Evolutionary conservation across 92 coral and sea anemone species (phyloP), one percentile per base, ranked within the genome.

Genomic region (Epizoanthus ramosus): DNA sequence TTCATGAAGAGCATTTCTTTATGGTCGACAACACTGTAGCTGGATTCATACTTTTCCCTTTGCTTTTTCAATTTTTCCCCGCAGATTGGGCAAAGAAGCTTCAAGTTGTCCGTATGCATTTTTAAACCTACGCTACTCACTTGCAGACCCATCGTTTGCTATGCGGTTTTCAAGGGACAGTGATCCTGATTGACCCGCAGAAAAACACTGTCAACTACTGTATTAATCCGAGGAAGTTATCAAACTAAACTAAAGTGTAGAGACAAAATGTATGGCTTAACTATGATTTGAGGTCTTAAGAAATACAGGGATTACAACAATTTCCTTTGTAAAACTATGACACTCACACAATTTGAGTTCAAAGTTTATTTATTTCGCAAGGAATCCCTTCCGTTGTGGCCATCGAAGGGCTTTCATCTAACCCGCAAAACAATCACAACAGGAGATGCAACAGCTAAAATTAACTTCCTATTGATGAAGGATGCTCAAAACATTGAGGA

Each of bases 11-110:
- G 41, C 41, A 68, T 33, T 15, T 68, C 52, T 18, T 24, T 15
- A 37, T 68, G 73, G 37, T 68, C 73, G 52, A 52, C 73, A 33
- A 68, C 73, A 37, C 73, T 68, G 54, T 68, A 13, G 41, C 73
- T 68, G n/a, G 37, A 33, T 43, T 68, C 73, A 37, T 52, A 68
- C 52, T 52, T 47, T 68, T 47, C 73, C 73, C 41, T 68, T 52
- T 68, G 73, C 73, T 68, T 68, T 8, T 52, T 68, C 17, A 68
- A 21, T 68, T 68, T 68, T 68, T 68, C 73, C 41, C 73, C 53
- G 54, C 73, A 68, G 17, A 68, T 68, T 47, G 56, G 28, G 73
- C 73, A 68, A 47, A 68, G 73, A 68, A 68, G 56, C 17, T 68
- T 68, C 23, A 37, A 68, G 37, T 35, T 41, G 15, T 52, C 41